A percentile compares a stretch with the other conserved stretches of the same genome.
Conservation (phyloP, 1,140 invertebrate genomes). For the Eciton burchellii region DNA sequence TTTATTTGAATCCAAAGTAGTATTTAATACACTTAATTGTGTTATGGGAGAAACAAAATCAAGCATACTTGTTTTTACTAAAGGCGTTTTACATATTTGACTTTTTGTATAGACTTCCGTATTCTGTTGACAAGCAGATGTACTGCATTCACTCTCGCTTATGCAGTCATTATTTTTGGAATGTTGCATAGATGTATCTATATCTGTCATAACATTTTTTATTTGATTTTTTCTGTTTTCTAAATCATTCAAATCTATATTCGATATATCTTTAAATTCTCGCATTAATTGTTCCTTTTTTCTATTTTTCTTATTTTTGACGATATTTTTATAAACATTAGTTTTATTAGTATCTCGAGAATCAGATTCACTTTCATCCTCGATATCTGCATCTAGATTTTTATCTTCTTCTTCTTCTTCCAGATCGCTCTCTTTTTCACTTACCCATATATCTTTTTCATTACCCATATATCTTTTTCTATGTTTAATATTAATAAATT, state of each 20-base stretch:
- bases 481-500: constrained; percentile 65
- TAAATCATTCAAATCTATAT: constrained; percentile 62
- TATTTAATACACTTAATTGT: constrained; percentile 80
- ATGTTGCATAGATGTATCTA: constrained; percentile 73
- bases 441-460: too few relatives aligned
- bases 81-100: constrained; percentile 73
- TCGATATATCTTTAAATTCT: constrained; percentile 80
- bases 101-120: constrained; percentile 37
- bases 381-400: constrained; percentile 78
- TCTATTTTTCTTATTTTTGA: constrained; percentile 60
- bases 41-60: constrained; percentile 79
- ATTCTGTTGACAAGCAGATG: constrained; percentile 61
- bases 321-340: constrained; percentile 62
- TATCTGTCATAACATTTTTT: constrained; percentile 64
- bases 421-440: constrained; percentile 77
- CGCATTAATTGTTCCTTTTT: constrained; percentile 79
- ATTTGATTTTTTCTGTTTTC: constrained; percentile 59
- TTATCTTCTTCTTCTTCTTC: constrained; percentile 79
- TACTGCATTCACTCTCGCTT: constrained; percentile 74
- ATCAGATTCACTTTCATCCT: constrained; percentile 75
- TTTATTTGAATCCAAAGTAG: constrained; percentile 77
- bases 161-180: constrained; percentile 48
- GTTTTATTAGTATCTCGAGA: constrained; percentile 77
- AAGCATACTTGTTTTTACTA: constrained; percentile 68
- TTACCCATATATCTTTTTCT: constrained; percentile 79